Base-by-base conservation (phyloP, 1,140 invertebrate genomes). In the Phocides pigmalion region DNA sequence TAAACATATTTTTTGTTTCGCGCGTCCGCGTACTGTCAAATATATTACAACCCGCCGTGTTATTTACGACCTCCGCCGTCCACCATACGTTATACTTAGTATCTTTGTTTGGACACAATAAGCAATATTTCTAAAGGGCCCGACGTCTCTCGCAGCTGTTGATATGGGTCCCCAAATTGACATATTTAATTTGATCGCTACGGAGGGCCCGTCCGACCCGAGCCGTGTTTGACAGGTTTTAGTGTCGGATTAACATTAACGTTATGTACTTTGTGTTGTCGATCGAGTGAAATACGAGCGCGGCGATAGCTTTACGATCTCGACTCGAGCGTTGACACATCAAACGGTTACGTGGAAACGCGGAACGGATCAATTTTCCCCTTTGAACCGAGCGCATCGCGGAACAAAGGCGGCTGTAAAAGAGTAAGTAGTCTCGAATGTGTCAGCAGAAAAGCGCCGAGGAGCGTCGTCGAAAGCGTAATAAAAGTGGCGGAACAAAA, bases 101-200 rank as follows among this genome's bases (percentile, higher is more conserved):
- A 91, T 91, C 89, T 91, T 89, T 91, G 89, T 91, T 91, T 91
- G 87, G 89, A 91, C 89, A 91, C 89, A 91, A 91, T 91, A 89
- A 91, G 87, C 86, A 88, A 91, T 91, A 91, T 91, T 91, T 91
- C 87, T 89, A 89, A 89, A 88, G 84, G 86, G 79, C 78, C 76
- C 87, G 88, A 84, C 86, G 86, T 89, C 87, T 79, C 79, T 82
- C 76, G 83, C 89, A 91, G 89, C 89, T 90, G 89, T 88, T 91
- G 89, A 91, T 91, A 90, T 88, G 87, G 87, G 89, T 91, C 79
- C 82, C 82, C 81, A 87, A 91, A 91, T 91, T 90, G 89, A 91
- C 89, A 90, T 91, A 91, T 91, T 91, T 91, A 91, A 91, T 91
- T 91, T 88, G 87, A 91, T 90, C 84, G 84, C 83, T 70, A 85